A percentile compares a stretch with the other conserved stretches of the same genome.
Evolutionary conservation across 2,797 vertebrate genomes (phyloP).

Genomic region (Triplophysa bombifrons): DNA sequence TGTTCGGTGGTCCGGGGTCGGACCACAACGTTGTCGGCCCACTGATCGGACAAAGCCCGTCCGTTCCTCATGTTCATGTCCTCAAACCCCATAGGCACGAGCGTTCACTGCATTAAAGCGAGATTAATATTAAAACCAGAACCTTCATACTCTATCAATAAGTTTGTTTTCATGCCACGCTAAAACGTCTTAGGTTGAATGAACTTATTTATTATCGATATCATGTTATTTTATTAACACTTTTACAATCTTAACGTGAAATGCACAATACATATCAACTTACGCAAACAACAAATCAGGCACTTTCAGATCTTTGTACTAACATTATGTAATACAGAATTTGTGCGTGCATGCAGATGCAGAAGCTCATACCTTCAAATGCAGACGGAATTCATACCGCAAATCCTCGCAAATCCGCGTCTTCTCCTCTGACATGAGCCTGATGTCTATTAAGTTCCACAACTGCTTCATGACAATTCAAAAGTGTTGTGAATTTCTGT

Average conservation of each 20-base stretch:
- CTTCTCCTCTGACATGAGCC: constrained; percentile 7
- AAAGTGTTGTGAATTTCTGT: constrained; percentile 24
- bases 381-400: constrained; percentile 5
- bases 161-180: too few species aligned
- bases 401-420: constrained; percentile 12
- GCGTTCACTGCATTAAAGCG: neutral
- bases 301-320: too few species aligned
- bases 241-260: neutral
- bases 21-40: constrained; percentile 85
- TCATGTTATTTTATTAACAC: neutral
- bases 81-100: constrained; percentile 79
- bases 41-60: constrained; percentile 85
- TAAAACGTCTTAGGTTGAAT: neutral
- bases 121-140: neutral
- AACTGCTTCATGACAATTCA: constrained; percentile 19
- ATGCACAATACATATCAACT: neutral
- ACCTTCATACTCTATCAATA: too few species aligned
- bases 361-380: constrained; percentile 2
- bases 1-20: constrained; percentile 89
- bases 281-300: neutral
- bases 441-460: constrained; percentile 27
- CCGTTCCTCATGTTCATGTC: constrained; percentile 84
- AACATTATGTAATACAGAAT: neutral
- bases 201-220: neutral
- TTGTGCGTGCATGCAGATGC: neutral